A percentile compares a stretch with the other conserved stretches of the same genome.
phyloP scores from a whole-genome alignment of 2,888 invertebrate genomes.

The Nomada hirtipes region DNA sequence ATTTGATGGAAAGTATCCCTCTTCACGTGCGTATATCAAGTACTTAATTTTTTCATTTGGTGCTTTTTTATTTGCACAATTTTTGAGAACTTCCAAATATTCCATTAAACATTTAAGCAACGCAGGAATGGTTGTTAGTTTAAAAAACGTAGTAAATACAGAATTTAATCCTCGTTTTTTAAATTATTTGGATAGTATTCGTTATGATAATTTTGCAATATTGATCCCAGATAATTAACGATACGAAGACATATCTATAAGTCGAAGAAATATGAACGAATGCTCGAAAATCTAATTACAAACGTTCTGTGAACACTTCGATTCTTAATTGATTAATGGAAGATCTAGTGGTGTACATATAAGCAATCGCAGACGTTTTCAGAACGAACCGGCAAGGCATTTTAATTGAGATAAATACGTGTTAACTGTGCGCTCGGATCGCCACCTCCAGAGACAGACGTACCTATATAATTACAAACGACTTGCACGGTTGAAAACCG shows the following conservation, averaged over 20 bases:
- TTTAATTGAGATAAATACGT: slow-evolving; percentile 67
- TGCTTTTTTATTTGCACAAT: no score
- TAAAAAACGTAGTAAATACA: no score
- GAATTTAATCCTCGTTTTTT: background rate
- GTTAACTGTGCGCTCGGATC: slow-evolving; percentile 41
- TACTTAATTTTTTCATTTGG: no score
- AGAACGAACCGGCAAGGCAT: slow-evolving; percentile 43
- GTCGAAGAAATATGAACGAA: slow-evolving; percentile 4
- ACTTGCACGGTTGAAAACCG: slow-evolving; percentile 19
- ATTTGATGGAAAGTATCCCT: background rate
- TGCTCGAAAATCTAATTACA: slow-evolving; percentile 32
- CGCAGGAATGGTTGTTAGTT: no score
- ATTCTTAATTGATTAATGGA: slow-evolving; percentile 53
- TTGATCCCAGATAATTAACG: background rate
- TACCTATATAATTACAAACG: slow-evolving; percentile 54
- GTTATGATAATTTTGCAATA: no score
- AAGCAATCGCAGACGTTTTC: slow-evolving; percentile 48
- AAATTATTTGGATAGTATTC: background rate
- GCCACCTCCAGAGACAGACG: slow-evolving; percentile 31
- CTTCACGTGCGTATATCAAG: no score
- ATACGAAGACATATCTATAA: background rate
- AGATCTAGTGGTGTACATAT: slow-evolving; percentile 20
- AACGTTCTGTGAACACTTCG: slow-evolving; percentile 11
- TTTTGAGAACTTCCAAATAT: no score
- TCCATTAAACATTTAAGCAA: no score